Conservation (phyloP, 2,888 invertebrate species). For the Napeogenes sylphis region DNA sequence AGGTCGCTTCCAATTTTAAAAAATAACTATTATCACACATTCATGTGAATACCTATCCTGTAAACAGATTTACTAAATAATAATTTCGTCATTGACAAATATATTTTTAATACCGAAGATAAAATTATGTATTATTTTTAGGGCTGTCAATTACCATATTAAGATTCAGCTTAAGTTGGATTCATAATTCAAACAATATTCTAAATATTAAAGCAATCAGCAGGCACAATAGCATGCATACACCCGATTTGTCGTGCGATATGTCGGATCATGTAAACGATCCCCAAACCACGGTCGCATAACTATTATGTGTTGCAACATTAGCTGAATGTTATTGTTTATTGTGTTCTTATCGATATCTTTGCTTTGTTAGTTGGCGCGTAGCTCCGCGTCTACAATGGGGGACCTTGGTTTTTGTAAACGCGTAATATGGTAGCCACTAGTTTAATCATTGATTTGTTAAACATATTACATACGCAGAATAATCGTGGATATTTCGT, state of each 20-base stretch:
- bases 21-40: no score
- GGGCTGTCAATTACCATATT: no score
- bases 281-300: conserved; percentile 54
- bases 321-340: conserved; percentile 72
- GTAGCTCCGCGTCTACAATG: conserved; percentile 56
- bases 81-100: no score
- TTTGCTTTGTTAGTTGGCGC: conserved; percentile 55
- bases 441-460: conserved; percentile 27
- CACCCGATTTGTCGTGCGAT: background rate
- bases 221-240: background rate
- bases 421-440: conserved; percentile 44
- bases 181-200: no score
- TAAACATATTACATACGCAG: background rate
- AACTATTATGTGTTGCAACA: conserved; percentile 55
- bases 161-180: no score
- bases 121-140: no score
- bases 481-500: no score
- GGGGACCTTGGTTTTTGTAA: conserved; percentile 64
- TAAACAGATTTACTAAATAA: no score
- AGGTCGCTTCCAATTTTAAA: background rate
- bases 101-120: no score
- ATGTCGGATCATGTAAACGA: conserved; percentile 34
- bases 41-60: no score
- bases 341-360: conserved; percentile 76
- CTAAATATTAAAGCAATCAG: no score